Evolutionary conservation across 2,797 vertebrate genomes (phyloP).

Genomic region (Lithobates pipiens): DNA sequence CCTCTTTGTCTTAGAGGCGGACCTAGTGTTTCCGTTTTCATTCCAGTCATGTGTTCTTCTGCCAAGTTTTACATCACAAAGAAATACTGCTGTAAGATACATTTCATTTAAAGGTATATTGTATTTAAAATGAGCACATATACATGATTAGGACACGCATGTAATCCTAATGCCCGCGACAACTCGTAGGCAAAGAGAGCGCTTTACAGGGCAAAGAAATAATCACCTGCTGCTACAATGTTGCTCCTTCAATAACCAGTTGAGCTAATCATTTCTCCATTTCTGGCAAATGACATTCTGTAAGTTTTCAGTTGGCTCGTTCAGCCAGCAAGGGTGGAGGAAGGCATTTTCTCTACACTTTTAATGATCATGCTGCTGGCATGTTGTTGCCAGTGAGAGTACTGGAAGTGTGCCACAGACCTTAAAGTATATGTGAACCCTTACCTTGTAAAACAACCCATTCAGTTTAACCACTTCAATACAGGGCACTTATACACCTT

Average conservation of each 20-base stretch:
- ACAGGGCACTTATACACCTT: no score
- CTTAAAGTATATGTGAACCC: no score
- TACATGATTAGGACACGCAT: no score
- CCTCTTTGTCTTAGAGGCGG: conserved; percentile 34
- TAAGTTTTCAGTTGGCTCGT: no score
- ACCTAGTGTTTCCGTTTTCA: conserved; percentile 35
- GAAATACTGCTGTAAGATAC: conserved; percentile 6
- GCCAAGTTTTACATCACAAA: conserved; percentile 30
- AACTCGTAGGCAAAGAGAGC: not conserved
- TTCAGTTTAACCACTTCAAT: no score
- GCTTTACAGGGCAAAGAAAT: not conserved
- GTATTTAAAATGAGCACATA: not conserved
- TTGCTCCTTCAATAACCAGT: not conserved
- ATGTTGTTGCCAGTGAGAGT: no score
- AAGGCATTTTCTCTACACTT: no score
- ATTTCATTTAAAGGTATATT: not conserved
- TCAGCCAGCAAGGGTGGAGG: no score
- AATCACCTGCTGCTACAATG: not conserved
- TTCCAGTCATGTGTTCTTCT: conserved; percentile 20
- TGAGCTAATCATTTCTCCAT: not conserved
- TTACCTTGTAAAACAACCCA: no score
- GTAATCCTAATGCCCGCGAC: no score
- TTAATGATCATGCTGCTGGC: no score
- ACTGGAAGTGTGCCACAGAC: no score
- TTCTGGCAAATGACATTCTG: not conserved